phyloP scores from a whole-genome alignment of 2,797 vertebrate species.

The Neopelma chrysocephalum region DNA sequence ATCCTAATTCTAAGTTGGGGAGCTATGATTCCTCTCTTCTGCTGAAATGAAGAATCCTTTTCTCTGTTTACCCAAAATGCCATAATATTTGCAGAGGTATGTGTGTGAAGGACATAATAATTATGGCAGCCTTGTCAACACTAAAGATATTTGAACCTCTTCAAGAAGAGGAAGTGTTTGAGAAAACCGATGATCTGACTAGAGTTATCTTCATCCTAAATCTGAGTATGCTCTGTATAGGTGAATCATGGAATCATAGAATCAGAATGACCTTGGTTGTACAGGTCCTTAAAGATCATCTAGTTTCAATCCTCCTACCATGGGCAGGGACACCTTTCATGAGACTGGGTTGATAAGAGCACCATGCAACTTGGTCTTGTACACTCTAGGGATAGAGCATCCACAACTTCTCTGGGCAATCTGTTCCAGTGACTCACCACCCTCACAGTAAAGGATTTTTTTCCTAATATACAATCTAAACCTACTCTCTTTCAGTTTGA shows the following conservation, averaged over 20 bases:
- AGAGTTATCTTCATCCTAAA: not conserved
- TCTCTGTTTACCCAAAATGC: not conserved
- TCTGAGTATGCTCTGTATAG: not conserved
- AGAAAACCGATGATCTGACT: not conserved
- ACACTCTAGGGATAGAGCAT: not conserved
- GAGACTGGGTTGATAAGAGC: not conserved
- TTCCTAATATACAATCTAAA: not conserved
- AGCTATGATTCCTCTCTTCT: not conserved
- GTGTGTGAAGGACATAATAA: not conserved
- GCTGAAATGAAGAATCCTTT: not conserved
- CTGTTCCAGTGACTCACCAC: not conserved
- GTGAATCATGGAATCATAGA: not conserved
- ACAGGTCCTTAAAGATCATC: not conserved
- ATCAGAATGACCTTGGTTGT: not conserved
- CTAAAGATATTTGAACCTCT: not conserved
- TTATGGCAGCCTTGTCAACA: not conserved
- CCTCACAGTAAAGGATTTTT: not conserved
- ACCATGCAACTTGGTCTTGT: not conserved
- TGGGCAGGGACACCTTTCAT: not conserved
- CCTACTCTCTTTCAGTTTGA: not conserved
- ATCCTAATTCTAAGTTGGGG: not conserved
- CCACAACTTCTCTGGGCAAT: not conserved
- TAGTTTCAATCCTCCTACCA: not conserved
- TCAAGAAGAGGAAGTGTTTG: not conserved
- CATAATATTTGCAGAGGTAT: not conserved